These are phyloP conservation scores for Rhyzopertha dominica DNA, from an alignment of 1,140 invertebrate species.

Conservation along the genomic window DNA sequence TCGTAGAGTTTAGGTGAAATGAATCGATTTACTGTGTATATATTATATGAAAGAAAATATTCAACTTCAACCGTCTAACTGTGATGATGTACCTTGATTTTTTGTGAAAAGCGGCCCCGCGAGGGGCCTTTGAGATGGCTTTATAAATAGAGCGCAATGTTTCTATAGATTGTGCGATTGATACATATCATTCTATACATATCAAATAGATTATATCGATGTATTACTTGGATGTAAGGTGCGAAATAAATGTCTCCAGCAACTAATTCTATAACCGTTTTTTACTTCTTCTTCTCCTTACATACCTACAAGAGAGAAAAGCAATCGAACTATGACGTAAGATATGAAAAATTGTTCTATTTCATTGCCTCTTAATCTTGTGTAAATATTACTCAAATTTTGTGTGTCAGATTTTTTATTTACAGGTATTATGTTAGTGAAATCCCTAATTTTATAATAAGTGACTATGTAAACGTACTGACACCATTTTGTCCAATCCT, in stretches of 20 bases:
- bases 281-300: conserved; percentile 9
- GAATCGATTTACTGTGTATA: conserved; percentile 12
- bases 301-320: too few relatives aligned
- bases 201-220: conserved; percentile 42
- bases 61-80: conserved; percentile 37
- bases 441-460: too few relatives aligned
- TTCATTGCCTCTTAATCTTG: too few relatives aligned
- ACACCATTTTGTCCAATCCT: too few relatives aligned
- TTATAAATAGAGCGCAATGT: conserved; percentile 21
- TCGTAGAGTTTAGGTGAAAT: conserved; percentile 18
- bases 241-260: conserved; percentile 44
- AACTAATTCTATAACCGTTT: conserved; percentile 20
- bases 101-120: conserved; percentile 4
- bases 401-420: too few relatives aligned
- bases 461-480: too few relatives aligned
- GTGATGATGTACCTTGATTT: conserved; percentile 33
- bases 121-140: conserved; percentile 10
- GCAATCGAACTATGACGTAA: too few relatives aligned
- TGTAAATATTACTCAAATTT: too few relatives aligned
- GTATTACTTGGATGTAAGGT: conserved; percentile 38
- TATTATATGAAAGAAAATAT: conserved; percentile 11
- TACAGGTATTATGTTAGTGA: too few relatives aligned
- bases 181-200: conserved; percentile 45
- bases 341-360: too few relatives aligned
- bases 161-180: conserved; percentile 27